phyloP scores from a whole-genome alignment of 2,113 vertebrate genomes.

The Mandrillus leucophaeus region DNA sequence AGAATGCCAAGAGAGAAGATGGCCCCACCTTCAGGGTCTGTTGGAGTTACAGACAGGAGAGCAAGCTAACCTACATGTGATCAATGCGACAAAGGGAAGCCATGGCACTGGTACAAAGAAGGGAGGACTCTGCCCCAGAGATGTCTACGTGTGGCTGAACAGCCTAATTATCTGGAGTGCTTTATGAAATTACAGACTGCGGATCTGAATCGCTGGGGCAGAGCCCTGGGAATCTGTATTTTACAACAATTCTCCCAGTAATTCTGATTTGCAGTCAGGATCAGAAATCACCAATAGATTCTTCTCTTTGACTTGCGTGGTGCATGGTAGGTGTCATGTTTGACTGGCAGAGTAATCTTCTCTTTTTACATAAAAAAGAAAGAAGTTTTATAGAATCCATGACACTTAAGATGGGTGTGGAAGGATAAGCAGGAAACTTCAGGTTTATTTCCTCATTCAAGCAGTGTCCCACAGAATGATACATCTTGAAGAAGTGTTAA shows the following conservation, averaged over 20 bases:
- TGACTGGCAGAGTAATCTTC: background rate
- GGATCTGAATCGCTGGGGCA: background rate
- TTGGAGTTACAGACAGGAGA: background rate
- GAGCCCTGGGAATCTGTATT: background rate
- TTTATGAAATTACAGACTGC: background rate
- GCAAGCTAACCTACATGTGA: background rate
- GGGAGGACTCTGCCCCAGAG: background rate
- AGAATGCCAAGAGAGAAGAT: background rate
- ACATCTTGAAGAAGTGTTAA: background rate
- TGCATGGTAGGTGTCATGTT: background rate
- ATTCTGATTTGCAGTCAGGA: background rate
- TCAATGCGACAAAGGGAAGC: background rate
- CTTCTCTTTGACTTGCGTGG: too few relatives aligned
- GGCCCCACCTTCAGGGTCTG: too few relatives aligned
- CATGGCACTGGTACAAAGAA: background rate
- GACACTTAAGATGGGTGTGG: background rate
- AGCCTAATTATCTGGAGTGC: background rate
- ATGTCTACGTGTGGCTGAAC: background rate
- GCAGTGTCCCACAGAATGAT: background rate
- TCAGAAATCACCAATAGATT: background rate
- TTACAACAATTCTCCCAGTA: background rate
- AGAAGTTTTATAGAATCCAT: background rate
- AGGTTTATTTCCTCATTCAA: background rate
- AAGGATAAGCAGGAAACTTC: background rate
- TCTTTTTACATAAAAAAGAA: background rate